Base-by-base conservation (phyloP, 1,140 invertebrate species). In the Euura lappo region DNA sequence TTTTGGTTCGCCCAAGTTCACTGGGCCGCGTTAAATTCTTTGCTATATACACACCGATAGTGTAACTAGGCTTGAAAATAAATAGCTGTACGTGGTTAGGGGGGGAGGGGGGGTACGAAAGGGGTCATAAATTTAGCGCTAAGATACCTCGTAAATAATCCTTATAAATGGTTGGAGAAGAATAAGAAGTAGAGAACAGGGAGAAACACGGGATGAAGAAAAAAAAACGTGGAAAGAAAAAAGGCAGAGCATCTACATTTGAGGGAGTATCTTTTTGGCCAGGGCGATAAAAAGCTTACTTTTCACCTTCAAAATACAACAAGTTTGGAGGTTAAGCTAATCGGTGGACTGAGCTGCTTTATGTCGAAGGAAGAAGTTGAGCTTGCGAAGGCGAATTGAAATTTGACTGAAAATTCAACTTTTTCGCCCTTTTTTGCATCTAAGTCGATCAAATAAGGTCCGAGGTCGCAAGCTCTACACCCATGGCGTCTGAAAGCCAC, bases 111-210 rank as follows among this genome's bases (percentile, higher is more conserved):
- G 8, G 28, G 1, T n/a, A 8, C 51, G 51, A 8, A 60, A 8
- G 51, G 51, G 13, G 51, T 60, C 13, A 60, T 60, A 60, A 60
- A 60, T 60, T n/a, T 60, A 60, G 8, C 2, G 51, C 51, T 60
- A 60, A 60, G 51, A 60, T 60, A n/a, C 51, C 51, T 60, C 51
- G 51, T 60, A 60, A 60, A 60, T 60, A 60, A 60, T 60, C 51
- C 51, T 60, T 60, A 60, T 60, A 60, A 60, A 60, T 60, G 51
- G 8, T 60, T n/a, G 4, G 13, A 60, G 51, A 60, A 28, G 28
- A 28, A 28, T 28, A 28, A n/a, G 51, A 60, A 28, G 28, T 28
- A 28, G 28, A 28, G 28, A 28, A 28, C 28, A 28, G 28, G 28
- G 28, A 28, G 1, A 28, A 28, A 28, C 28, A 28, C 28, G 28